Percentiles rank a stretch among this genome's conserved stretches.
These are phyloP conservation scores for Rhea pennata DNA, from an alignment of 2,113 vertebrate species.

Conservation along the genomic window DNA sequence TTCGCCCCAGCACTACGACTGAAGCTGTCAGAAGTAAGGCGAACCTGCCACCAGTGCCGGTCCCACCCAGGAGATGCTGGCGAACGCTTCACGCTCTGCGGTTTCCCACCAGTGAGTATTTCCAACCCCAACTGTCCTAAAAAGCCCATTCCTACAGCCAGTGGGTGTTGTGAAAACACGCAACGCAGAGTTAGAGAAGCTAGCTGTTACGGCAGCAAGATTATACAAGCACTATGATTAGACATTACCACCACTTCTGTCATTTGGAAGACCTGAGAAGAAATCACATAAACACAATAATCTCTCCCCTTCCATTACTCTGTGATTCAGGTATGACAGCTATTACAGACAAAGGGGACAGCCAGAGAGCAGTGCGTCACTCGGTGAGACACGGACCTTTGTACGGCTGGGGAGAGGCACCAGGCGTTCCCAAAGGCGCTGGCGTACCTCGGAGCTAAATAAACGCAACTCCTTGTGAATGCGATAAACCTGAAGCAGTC, in stretches of 20 bases:
- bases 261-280: neutral
- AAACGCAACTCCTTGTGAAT: neutral
- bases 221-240: neutral
- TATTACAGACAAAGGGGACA: neutral
- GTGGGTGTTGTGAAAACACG: neutral
- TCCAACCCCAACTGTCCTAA: neutral
- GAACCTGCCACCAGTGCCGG: neutral
- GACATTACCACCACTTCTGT: neutral
- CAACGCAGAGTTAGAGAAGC: neutral
- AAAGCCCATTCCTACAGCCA: rapidly evolving
- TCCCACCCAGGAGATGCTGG: too few species aligned
- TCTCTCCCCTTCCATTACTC: neutral
- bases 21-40: neutral
- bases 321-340: neutral
- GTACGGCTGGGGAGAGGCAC: neutral
- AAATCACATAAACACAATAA: neutral
- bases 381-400: neutral
- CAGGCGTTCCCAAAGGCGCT: neutral
- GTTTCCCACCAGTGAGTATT: neutral
- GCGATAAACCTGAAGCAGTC: neutral
- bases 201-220: neutral
- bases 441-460: neutral
- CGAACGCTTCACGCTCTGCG: neutral
- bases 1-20: neutral
- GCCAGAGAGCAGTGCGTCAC: neutral